Base-by-base conservation (phyloP, 37 sponge, comb jelly and placozoan species). In the Bolinopsis microptera region DNA sequence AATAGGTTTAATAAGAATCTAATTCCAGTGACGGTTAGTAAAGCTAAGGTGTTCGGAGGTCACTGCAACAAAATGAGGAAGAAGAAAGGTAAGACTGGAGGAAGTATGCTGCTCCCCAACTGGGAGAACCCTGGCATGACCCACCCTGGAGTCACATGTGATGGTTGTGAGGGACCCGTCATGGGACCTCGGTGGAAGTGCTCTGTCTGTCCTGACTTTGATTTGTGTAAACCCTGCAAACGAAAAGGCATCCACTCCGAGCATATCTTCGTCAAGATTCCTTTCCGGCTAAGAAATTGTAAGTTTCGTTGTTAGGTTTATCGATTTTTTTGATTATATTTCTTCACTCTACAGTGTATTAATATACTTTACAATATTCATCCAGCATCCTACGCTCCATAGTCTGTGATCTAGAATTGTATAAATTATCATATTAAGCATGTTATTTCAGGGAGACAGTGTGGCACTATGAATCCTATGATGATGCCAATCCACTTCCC, bases 91-190 rank as follows among this genome's bases (percentile, higher is more conserved):
- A 38, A 86, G 24, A 27, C 90, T 25, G 21, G 9, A 3, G 80
- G 80, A 22, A 36, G 80, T 3, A 35, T 77, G 35, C 24, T 39
- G 61, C 13, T 86, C 24, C 90, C 90, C n/a, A 86, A 86, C 61
- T 86, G 61, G 61, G 61, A 86, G 48, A 86, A 86, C 30, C 61
- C 61, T 5, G 30, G 36, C 27, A 39, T 86, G 61, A 38, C n/a
- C 3, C 90, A 86, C 35, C 25, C 35, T 2, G 90, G 90, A n/a
- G 61, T 86, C 26, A 86, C 90, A 24, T 86, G 90, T 86, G 90
- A 86, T 86, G 90, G 90, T 3, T 86, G 90, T 86, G 61, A 86
- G 32, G 90, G 90, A 22, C 90, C 90, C 0, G 90, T 86, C 30
- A 41, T 39, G 41, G 90, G 90, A 39, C 90, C 90, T 40, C 90